A percentile compares a stretch with the other conserved stretches of the same genome.
Evolutionary conservation across 2,888 invertebrate genomes (phyloP).

Genomic region (Myopa testacea): DNA sequence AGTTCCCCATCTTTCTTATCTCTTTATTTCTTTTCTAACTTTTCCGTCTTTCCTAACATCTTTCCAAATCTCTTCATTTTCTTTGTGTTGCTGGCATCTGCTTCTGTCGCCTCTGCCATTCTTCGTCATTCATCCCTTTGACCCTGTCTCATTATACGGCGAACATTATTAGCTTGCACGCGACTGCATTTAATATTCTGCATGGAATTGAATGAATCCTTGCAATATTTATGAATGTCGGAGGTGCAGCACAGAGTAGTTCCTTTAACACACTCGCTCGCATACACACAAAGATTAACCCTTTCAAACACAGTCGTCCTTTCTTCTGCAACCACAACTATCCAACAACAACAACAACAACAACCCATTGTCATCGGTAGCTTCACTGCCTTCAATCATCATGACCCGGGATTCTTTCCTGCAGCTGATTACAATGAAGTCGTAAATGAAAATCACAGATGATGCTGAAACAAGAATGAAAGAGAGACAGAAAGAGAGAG

Average conservation of each 20-base stretch:
- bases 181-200: slow-evolving; percentile 21
- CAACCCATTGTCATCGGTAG: no score
- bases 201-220: slow-evolving; percentile 18
- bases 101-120: background rate
- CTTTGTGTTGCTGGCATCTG: background rate
- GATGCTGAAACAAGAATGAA: slow-evolving; percentile 17
- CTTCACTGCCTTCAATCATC: background rate
- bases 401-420: background rate
- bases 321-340: background rate
- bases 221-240: slow-evolving; percentile 31
- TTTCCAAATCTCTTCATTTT: background rate
- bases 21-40: no score
- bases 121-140: background rate
- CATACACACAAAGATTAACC: background rate
- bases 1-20: no score
- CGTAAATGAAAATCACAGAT: slow-evolving; percentile 31
- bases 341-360: no score
- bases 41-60: no score
- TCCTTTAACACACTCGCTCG: background rate
- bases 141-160: background rate
- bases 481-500: no score
- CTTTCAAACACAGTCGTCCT: background rate
- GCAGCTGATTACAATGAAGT: slow-evolving; percentile 30
- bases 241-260: background rate
- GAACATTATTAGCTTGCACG: background rate